Evolutionary conservation across 2,888 invertebrate species (phyloP).

Genomic region (Apotomis turbidana): DNA sequence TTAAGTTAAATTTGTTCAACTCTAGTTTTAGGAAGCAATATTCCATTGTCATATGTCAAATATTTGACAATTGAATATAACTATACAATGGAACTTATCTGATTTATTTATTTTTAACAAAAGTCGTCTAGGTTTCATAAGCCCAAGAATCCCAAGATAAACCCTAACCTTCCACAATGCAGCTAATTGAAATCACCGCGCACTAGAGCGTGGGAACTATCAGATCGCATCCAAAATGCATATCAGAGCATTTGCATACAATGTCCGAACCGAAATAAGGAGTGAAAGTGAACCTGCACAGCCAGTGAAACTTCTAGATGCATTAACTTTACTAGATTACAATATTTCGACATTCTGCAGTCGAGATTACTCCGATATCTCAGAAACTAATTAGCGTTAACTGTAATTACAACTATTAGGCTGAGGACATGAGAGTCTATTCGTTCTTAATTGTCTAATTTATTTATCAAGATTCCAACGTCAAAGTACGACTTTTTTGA

Average conservation of each 20-base stretch:
- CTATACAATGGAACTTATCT: too few relatives aligned
- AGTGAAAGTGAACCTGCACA: slow-evolving; percentile 60
- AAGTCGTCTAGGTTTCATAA: not conserved
- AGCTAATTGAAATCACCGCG: slow-evolving; percentile 62
- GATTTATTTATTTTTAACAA: too few relatives aligned
- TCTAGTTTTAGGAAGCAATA: too few relatives aligned
- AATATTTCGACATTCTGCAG: slow-evolving; percentile 64
- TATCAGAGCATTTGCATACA: slow-evolving; percentile 63
- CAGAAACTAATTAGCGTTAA: slow-evolving; percentile 42
- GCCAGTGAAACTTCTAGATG: slow-evolving; percentile 42
- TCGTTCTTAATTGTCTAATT: too few relatives aligned
- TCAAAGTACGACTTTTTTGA: too few relatives aligned
- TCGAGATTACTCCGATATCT: slow-evolving; percentile 54
- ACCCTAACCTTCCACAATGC: not conserved
- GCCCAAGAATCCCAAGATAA: not conserved
- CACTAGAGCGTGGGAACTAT: slow-evolving; percentile 66
- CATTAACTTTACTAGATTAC: slow-evolving; percentile 55
- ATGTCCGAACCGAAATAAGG: slow-evolving; percentile 61
- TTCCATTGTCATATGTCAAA: too few relatives aligned
- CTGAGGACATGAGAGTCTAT: slow-evolving; percentile 6
- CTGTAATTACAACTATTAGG: slow-evolving; percentile 20
- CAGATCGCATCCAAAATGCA: slow-evolving; percentile 59
- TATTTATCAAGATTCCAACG: too few relatives aligned
- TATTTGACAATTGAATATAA: too few relatives aligned
- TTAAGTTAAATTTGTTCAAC: too few relatives aligned